These are phyloP conservation scores for Uria aalge DNA, from an alignment of 2,113 vertebrate genomes.

Conservation along the genomic window DNA sequence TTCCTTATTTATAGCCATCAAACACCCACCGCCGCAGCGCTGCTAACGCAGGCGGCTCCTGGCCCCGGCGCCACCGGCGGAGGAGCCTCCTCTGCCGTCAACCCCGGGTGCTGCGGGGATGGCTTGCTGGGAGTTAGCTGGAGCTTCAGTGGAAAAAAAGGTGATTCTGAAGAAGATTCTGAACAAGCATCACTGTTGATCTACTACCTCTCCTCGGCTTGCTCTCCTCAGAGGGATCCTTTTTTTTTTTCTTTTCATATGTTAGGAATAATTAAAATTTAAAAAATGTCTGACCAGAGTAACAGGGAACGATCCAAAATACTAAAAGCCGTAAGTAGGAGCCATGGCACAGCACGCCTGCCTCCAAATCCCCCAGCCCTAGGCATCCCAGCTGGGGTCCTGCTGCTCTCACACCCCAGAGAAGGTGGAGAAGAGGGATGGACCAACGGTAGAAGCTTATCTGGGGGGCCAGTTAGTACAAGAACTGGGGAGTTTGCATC, in stretches of 20 bases:
- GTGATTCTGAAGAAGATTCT: not conserved
- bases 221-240: not conserved
- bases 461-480: accelerated
- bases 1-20: not conserved
- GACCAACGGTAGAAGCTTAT: not conserved
- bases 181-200: not conserved
- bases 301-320: not conserved
- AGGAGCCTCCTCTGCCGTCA: not conserved
- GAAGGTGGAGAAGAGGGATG: not conserved
- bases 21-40: accelerated
- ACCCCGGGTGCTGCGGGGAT: accelerated
- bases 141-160: not conserved
- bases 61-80: accelerated
- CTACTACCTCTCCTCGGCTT: not conserved
- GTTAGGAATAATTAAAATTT: not conserved
- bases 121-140: not conserved
- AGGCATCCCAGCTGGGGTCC: too few species aligned
- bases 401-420: not conserved
- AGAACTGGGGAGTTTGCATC: not conserved
- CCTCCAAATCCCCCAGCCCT: not conserved
- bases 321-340: not conserved
- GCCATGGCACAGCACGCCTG: not conserved
- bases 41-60: not conserved
- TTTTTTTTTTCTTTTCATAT: not conserved
- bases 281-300: not conserved